A percentile compares a stretch with the other conserved stretches of the same genome.
These are phyloP conservation scores for Spatulosminthurus flaviceps DNA, from an alignment of 2,888 invertebrate species.

Conservation along the genomic window DNA sequence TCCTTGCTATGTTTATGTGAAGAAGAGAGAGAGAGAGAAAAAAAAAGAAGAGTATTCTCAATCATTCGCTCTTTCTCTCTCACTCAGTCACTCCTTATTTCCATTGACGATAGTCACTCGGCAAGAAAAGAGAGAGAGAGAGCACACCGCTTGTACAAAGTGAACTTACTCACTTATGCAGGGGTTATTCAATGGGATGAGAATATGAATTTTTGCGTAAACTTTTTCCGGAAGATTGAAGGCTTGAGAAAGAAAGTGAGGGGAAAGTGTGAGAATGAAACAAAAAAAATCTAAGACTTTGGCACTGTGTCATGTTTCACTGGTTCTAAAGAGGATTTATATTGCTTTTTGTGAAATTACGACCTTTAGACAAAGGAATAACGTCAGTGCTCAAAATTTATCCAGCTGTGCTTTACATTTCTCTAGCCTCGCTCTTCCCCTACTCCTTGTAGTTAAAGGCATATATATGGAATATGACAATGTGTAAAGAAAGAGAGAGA, in stretches of 20 bases:
- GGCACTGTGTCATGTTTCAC: conserved; percentile 39
- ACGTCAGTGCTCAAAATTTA: neutral
- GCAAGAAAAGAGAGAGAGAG: too few species aligned
- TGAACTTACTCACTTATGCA: neutral
- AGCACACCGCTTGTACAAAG: neutral
- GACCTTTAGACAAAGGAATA: neutral
- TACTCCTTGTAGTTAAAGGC: too few species aligned
- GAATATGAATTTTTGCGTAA: conserved; percentile 4
- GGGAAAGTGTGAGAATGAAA: neutral
- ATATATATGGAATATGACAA: too few species aligned
- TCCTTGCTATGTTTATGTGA: neutral
- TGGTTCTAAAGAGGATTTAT: conserved; percentile 35
- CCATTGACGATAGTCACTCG: neutral
- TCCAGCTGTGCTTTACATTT: conserved; percentile 2
- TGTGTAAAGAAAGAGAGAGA: neutral
- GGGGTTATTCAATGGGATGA: neutral
- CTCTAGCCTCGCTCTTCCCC: neutral
- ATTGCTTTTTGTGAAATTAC: conserved; percentile 39
- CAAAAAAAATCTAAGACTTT: neutral
- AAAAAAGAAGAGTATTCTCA: neutral
- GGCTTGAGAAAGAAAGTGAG: neutral
- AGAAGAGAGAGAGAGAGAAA: neutral
- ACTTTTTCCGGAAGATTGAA: conserved; percentile 8
- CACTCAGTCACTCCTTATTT: neutral
- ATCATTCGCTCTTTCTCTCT: neutral